Evolutionary conservation across 2,888 invertebrate genomes (phyloP), one percentile per base, ranked within the genome.

Genomic region (Stictocephala bisonia): DNA sequence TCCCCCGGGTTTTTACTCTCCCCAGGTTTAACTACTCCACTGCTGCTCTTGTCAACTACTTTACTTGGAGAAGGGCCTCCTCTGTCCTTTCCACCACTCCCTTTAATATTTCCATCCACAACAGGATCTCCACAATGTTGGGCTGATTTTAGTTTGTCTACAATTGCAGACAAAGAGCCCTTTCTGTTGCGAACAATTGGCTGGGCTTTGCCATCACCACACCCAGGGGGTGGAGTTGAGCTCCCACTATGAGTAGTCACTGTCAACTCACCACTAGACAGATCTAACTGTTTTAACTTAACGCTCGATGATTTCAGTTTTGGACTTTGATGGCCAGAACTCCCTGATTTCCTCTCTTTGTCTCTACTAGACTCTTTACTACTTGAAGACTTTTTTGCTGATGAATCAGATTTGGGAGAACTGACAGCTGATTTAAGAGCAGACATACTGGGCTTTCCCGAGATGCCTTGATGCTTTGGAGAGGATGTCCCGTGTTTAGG

Each of bases 371-470:
- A 78, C 31, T 78, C 78, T 73, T 88, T 85, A 80, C 89, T 88
- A 13, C 83, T 83, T 9, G 85, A 82, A 3, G 85, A 84, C 75
- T 83, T 85, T 71, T 77, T 77, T 18, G 80, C 81, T 11, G 87
- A 87, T 51, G 71, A 75, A 11, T 76, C 78, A 44, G 79, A 78
- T 53, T 79, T 90, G 1, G 91, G 91, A 1, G 91, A 91, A 80
- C 90, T 89, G 0, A 90, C 87, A 0, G 94, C 93, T 40, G 92
- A 94, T 82, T 95, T 95, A 22, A 95, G 84, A 0, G 94, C 90
- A 0, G 94, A 93, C 93, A 95, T 94, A 81, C 94, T 94, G 0
- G 95, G 95, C 81, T 95, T 95, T 0, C 95, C 95, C 0, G 93
- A 91, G 72, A 88, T 87, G 0, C 70, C 70, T 41, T 71, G 70